phyloP scores from a whole-genome alignment of 2,113 vertebrate genomes.

The Lamprologus tigripictilis region DNA sequence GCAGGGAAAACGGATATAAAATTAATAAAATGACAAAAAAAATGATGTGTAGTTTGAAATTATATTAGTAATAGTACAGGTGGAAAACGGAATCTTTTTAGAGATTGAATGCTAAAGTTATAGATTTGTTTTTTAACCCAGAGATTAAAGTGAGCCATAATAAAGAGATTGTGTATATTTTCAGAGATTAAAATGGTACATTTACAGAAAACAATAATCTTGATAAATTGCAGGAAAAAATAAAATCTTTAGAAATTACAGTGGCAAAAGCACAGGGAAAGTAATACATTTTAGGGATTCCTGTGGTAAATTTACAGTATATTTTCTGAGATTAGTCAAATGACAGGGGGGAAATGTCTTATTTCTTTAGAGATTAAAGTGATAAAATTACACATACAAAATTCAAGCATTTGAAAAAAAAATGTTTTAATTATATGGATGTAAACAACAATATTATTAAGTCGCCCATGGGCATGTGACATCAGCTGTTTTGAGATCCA shows the following conservation, averaged over 20 bases:
- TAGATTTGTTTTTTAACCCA: neutral
- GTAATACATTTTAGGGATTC: neutral
- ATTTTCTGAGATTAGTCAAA: neutral
- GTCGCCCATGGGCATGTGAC: neutral
- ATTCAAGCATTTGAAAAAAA: neutral
- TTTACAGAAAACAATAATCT: neutral
- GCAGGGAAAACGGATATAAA: neutral
- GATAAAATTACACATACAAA: neutral
- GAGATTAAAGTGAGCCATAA: neutral
- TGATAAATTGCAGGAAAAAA: neutral
- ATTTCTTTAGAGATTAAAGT: neutral
- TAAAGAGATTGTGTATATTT: neutral
- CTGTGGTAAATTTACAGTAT: neutral
- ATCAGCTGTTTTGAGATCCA: neutral
- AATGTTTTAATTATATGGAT: fast-evolving
- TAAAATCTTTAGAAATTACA: neutral
- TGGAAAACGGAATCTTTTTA: neutral
- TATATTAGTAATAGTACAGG: neutral
- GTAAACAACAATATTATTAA: neutral
- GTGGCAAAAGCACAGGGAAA: neutral
- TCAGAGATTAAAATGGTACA: neutral
- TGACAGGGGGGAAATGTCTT: neutral
- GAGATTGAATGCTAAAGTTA: neutral
- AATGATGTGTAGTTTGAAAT: neutral
- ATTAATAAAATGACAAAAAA: neutral